Base-by-base conservation (phyloP, 2,113 vertebrate species). In the Callithrix jacchus region DNA sequence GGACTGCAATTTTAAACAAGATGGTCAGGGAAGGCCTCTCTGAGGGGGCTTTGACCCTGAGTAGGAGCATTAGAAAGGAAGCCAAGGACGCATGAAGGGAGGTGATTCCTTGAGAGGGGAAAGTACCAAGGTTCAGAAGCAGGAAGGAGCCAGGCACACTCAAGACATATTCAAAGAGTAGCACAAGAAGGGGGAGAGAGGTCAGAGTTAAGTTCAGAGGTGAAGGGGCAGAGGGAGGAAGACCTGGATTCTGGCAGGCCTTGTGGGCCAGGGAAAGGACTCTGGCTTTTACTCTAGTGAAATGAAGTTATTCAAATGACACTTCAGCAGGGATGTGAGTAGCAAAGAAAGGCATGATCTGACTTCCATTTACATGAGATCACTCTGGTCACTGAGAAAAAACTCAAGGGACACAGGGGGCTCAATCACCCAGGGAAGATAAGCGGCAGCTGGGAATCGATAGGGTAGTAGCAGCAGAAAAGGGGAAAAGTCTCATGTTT, bases 291-390 rank as follows among this genome's bases (percentile, higher is more conserved):
- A 91, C 37, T 85, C 52, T 42, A 74, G 64, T 76, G 30, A 73
- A 40, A 64, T 35, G 21, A 89, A 90, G 45, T 83, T 61, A 93
- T 40, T 42, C 4, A 4, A 79, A 81, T n/a, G 52, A 52, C 42
- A 68, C 35, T 58, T 68, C 20, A 70, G 23, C 8, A 74, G 81
- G 20, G 49, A 66, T n/a, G 47, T 8, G 6, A 52, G 47, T 3
- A 54, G 76, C 74, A 94, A 66, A 92, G 56, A 89, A 70, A 66
- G 70, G 25, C n/a, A 70, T 16, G 35, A n/a, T 42, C 84, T 86
- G 45, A 58, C 4, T 73, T 27, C 35, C 40, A 61, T 68, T 68
- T 61, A 42, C n/a, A 16, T 8, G 61, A 82, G 58, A 25, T 54
- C 82, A 92, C 79, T 66, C 66, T 37, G 54, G 32, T 27, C 40